Percentiles rank a stretch among this genome's conserved stretches.
phyloP scores from a whole-genome alignment of 2,113 vertebrate genomes.

The Maccullochella peelii region DNA sequence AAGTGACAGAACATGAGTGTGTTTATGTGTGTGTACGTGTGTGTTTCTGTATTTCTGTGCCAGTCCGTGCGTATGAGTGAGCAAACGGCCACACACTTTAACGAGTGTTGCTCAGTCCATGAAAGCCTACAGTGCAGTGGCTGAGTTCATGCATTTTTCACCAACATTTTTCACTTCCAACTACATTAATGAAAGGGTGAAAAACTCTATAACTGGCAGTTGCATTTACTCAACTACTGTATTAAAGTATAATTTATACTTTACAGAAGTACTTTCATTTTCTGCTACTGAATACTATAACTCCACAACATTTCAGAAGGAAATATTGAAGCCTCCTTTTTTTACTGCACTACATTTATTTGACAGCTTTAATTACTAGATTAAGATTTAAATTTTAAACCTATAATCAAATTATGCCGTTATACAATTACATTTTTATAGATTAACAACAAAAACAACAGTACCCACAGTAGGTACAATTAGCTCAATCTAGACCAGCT shows the following conservation, averaged over 20 bases:
- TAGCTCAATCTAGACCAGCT: background rate
- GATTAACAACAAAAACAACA: background rate
- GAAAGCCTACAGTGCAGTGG: slow-evolving; percentile 7
- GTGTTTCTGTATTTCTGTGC: slow-evolving; percentile 13
- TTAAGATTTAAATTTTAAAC: background rate
- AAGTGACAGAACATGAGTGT: slow-evolving; percentile 44
- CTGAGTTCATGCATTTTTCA: slow-evolving; percentile 10
- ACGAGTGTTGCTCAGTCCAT: slow-evolving; percentile 23
- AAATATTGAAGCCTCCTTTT: background rate
- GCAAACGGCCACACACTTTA: slow-evolving; percentile 36
- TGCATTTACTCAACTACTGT: background rate
- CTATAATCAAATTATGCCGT: background rate
- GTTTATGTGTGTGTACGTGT: slow-evolving; percentile 18
- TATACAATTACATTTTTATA: background rate
- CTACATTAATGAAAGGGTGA: background rate
- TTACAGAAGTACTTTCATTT: background rate
- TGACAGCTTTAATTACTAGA: no score
- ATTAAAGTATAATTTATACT: background rate
- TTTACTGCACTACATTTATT: background rate
- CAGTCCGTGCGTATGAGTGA: slow-evolving; percentile 3
- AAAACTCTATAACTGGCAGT: background rate
- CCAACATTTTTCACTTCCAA: slow-evolving; percentile 11
- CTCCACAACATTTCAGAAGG: background rate
- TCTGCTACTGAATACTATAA: background rate
- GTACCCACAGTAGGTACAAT: background rate